Percentiles rank a stretch among this genome's conserved stretches.
Conservation (phyloP, 2,113 vertebrate genomes). For the Pontoporia blainvillei region DNA sequence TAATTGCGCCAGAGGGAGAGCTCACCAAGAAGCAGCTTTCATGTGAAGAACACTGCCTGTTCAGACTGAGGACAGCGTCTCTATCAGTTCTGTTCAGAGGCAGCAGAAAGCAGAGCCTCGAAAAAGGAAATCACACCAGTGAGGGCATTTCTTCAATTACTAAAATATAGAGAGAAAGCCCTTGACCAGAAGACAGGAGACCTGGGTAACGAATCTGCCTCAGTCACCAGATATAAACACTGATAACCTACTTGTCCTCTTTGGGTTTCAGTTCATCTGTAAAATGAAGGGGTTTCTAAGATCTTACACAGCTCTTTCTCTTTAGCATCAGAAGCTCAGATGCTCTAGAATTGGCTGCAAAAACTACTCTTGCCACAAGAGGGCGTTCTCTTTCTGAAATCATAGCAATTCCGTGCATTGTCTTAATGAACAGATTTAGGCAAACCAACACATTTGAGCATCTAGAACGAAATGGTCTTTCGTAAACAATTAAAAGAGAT, state of each 20-base stretch:
- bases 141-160: neutral
- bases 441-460: neutral
- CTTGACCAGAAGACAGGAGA: neutral
- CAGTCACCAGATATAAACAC: neutral
- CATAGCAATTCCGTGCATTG: neutral
- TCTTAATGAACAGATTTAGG: constrained; percentile 7
- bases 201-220: neutral
- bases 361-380: constrained; percentile 67
- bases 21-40: neutral
- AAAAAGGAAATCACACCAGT: neutral
- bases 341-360: constrained; percentile 30
- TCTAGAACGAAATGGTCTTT: constrained; percentile 5
- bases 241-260: neutral
- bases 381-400: constrained; percentile 64
- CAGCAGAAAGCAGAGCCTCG: neutral
- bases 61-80: neutral
- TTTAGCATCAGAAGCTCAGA: neutral
- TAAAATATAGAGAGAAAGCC: neutral
- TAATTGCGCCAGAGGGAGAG: neutral
- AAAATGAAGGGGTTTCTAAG: neutral
- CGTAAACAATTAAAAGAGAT: constrained; percentile 10
- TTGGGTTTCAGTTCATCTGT: neutral
- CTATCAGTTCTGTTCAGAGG: neutral
- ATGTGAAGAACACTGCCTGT: rapidly evolving
- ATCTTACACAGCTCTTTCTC: neutral